Base-by-base conservation (phyloP, 2,113 vertebrate genomes). In the Emydura subglobosa region DNA sequence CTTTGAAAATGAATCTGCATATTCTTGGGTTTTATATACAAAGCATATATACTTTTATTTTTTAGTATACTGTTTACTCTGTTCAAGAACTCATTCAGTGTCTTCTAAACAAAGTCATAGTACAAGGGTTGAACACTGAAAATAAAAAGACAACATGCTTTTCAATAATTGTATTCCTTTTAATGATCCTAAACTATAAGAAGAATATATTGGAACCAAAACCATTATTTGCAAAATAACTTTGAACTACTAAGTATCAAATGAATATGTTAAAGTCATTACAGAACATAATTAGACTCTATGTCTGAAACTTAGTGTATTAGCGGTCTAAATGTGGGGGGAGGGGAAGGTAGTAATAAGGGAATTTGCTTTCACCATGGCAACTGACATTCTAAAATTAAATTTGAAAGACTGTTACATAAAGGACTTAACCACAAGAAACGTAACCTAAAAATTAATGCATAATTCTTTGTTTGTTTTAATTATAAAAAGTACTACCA, bases 351-450 rank as follows among this genome's bases (percentile, higher is more conserved):
- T 14, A 68, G 34, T 29, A 96, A 34, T 0, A 3, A 80, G 86
- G 72, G 34, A 92, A 89, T 95, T 92, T 94, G n/a, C 7, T 90
- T 95, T 92, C 87, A 72, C 72, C 86, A 21, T 22, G 57, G 84
- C 91, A 86, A 95, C 87, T 80, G 82, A 94, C 87, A 83, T 90
- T 59, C 82, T 88, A 95, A 95, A 94, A 95, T 95, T 93, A 93
- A 84, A 85, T 91, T 86, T 42, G 49, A 95, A 96, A 85, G 83
- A 5, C 16, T 91, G n/a, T 91, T 92, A 72, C 4, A 10, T 44
- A 57, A 5, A 59, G 59, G 27, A 85, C 94, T 85, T 94, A 90
- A 47, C 59, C 78, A n/a, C 47, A 49, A 90, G 19, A 94, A 19
- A 94, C 51, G 47, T 83, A 97, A 78, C 55, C 95, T 39, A 83